A percentile compares a stretch with the other conserved stretches of the same genome.
Conservation (phyloP, 1,140 invertebrate genomes). For the Diuraphis noxia region DNA sequence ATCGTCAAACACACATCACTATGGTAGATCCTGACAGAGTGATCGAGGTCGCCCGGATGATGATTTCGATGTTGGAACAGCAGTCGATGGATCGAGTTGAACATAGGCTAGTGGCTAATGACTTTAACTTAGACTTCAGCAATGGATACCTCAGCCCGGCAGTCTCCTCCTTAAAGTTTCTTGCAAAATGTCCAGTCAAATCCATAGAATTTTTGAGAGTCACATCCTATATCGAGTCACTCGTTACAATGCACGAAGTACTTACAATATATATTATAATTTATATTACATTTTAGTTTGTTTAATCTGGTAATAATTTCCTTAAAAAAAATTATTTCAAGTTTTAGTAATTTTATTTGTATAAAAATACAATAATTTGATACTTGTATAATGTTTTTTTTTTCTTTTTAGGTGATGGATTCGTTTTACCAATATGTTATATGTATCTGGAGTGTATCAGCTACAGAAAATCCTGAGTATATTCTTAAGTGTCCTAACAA, state of each 20-base stretch:
- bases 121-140: not conserved
- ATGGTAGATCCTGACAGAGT: not conserved
- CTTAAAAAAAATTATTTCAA: not conserved
- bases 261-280: not conserved
- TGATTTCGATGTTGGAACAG: not conserved
- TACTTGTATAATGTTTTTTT: not conserved
- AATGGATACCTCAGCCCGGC: not conserved
- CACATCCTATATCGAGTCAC: not conserved
- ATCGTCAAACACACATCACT: not conserved
- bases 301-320: not conserved
- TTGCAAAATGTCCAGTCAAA: not conserved
- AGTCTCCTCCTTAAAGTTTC: not conserved
- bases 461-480: not conserved
- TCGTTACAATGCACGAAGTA: constrained; percentile 25
- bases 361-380: no score
- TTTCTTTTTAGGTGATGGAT: not conserved
- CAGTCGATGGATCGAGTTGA: not conserved
- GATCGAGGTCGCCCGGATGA: not conserved
- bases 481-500: not conserved
- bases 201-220: not conserved
- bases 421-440: not conserved
- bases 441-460: constrained; percentile 25
- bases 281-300: not conserved
- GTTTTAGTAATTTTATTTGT: not conserved
- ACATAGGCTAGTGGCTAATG: not conserved